phyloP scores from a whole-genome alignment of 2,797 vertebrate genomes.

The Hybognathus amarus region DNA sequence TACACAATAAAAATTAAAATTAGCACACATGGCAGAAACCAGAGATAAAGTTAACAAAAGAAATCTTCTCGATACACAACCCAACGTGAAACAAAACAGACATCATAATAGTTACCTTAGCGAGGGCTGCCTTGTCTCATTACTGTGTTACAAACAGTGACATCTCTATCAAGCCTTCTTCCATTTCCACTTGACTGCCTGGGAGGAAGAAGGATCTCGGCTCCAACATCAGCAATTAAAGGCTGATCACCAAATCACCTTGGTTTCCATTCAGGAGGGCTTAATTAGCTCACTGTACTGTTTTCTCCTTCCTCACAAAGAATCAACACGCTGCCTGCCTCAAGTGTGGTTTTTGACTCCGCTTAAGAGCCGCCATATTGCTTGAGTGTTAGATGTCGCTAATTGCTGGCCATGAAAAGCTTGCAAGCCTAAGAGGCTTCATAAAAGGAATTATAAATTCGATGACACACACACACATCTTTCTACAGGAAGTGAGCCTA shows the following conservation, averaged over 20 bases:
- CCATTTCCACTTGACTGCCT: conserved; percentile 58
- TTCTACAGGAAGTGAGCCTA: conserved; percentile 6
- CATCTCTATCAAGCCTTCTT: conserved; percentile 58
- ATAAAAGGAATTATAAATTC: conserved; percentile 17
- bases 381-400: conserved; percentile 58
- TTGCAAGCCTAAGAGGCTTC: conserved; percentile 34
- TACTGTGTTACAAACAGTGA: conserved; percentile 56
- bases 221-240: conserved; percentile 57
- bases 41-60: conserved; percentile 28
- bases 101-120: conserved; percentile 44
- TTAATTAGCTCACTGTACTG: conserved; percentile 61
- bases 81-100: conserved; percentile 40
- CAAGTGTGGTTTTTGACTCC: conserved; percentile 54
- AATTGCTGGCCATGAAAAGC: conserved; percentile 56
- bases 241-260: conserved; percentile 57
- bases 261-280: conserved; percentile 56
- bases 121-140: conserved; percentile 55
- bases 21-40: not conserved
- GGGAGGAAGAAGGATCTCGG: conserved; percentile 40
- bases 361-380: conserved; percentile 53
- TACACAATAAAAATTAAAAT: not conserved
- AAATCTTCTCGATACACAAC: conserved; percentile 20
- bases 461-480: conserved; percentile 5
- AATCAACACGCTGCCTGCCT: conserved; percentile 42
- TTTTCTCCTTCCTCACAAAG: conserved; percentile 45